Evolutionary conservation across 1,140 invertebrate genomes (phyloP).

Genomic region (Ceratina australensis): DNA sequence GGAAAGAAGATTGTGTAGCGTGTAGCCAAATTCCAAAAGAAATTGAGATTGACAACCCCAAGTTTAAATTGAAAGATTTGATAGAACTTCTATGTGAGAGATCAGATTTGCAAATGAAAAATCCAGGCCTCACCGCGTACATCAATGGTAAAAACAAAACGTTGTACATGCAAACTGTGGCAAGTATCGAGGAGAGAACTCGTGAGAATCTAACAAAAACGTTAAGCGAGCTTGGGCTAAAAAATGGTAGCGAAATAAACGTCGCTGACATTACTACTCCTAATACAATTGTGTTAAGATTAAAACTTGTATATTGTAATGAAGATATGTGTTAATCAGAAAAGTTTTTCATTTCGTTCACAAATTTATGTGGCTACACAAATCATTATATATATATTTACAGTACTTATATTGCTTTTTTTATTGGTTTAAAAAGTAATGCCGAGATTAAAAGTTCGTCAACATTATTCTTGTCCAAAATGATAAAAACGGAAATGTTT

Average conservation of each 20-base stretch:
- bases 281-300: constrained; percentile 85
- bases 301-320: constrained; percentile 80
- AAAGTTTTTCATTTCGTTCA: constrained; percentile 33
- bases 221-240: constrained; percentile 89
- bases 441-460: neutral
- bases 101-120: constrained; percentile 90
- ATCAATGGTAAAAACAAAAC: constrained; percentile 93
- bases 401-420: constrained; percentile 40
- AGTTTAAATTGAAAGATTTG: constrained; percentile 90
- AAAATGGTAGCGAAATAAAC: constrained; percentile 90
- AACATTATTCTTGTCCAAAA: constrained; percentile 4
- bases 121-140: constrained; percentile 89
- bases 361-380: constrained; percentile 33
- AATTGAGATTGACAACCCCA: constrained; percentile 85
- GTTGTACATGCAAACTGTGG: constrained; percentile 93
- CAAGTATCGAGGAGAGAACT: constrained; percentile 93
- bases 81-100: constrained; percentile 89
- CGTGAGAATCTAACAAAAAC: constrained; percentile 93
- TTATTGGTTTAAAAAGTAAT: constrained; percentile 13
- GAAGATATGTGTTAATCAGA: constrained; percentile 23
- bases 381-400: constrained; percentile 44
- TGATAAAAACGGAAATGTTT: constrained; percentile 29
- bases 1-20: constrained; percentile 90
- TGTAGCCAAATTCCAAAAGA: constrained; percentile 89
- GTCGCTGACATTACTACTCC: constrained; percentile 95